These are phyloP conservation scores for Palythoa heliodiscus DNA, from an alignment of 92 coral and sea anemone species.

Conservation along the genomic window DNA sequence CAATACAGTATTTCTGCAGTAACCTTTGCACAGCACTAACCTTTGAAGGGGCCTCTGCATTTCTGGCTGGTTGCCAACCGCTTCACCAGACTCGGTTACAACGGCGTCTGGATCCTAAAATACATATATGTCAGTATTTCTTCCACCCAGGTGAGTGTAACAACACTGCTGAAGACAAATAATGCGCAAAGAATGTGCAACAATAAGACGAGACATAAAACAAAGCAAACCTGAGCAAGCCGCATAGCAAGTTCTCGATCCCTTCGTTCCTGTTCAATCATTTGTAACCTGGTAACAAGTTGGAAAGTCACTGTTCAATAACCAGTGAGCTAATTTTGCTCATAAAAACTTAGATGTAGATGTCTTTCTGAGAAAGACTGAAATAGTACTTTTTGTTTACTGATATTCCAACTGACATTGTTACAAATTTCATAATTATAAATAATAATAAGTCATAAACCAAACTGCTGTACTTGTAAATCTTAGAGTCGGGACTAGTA, in stretches of 20 bases:
- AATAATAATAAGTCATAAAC: too few species aligned
- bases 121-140: background rate
- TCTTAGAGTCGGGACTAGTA: too few species aligned
- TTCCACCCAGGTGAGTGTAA: background rate
- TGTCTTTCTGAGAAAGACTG: background rate
- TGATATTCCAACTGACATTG: background rate
- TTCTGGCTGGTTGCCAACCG: conserved; percentile 18
- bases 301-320: background rate
- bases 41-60: conserved; percentile 30
- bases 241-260: conserved; percentile 97
- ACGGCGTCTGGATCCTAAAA: conserved; percentile 70
- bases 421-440: too few species aligned
- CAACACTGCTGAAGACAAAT: background rate
- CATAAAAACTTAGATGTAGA: background rate
- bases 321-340: background rate
- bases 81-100: conserved; percentile 63
- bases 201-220: background rate
- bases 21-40: background rate
- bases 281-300: conserved; percentile 50
- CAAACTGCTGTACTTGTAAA: too few species aligned
- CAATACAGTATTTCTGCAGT: background rate
- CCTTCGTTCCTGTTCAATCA: conserved; percentile 91
- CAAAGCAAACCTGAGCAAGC: conserved; percentile 70
- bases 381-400: background rate
- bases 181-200: background rate